Evolutionary conservation across 2,888 invertebrate species (phyloP).

Genomic region (Melinaea marsaeus): DNA sequence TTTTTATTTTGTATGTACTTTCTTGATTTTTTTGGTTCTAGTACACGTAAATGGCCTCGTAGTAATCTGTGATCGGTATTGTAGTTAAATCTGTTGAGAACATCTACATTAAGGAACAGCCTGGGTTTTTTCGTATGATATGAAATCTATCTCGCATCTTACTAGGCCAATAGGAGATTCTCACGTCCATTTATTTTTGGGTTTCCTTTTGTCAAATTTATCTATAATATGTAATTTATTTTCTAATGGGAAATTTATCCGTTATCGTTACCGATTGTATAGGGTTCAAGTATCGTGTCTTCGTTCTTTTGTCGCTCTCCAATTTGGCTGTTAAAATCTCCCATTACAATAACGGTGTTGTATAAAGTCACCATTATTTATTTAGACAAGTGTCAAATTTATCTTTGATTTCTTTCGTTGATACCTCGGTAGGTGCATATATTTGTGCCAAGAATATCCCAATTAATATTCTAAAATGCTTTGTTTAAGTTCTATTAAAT

Average conservation of each 20-base stretch:
- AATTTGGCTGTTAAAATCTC: conserved; percentile 29
- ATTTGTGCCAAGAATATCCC: conserved; percentile 10
- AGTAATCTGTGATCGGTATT: conserved; percentile 5
- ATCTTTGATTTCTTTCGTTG: too few relatives aligned
- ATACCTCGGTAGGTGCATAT: conserved; percentile 17
- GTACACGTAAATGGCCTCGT: conserved; percentile 4
- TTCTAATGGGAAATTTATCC: conserved; percentile 28
- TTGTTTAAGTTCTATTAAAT: too few relatives aligned
- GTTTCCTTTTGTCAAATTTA: conserved; percentile 24
- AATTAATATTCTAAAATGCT: too few relatives aligned
- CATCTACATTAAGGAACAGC: conserved; percentile 16
- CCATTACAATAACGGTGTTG: conserved; percentile 27
- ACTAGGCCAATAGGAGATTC: too few relatives aligned
- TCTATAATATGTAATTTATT: conserved; percentile 24
- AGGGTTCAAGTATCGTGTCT: conserved; percentile 23
- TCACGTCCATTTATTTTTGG: conserved; percentile 22
- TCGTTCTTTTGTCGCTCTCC: conserved; percentile 24
- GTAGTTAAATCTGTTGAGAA: conserved; percentile 17
- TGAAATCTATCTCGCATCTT: too few relatives aligned
- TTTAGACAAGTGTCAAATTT: too few relatives aligned
- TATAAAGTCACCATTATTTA: background rate
- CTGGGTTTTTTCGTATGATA: conserved; percentile 26
- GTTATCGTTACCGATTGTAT: conserved; percentile 28
- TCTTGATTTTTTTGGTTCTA: conserved; percentile 10
- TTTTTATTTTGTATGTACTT: conserved; percentile 10